Conservation (phyloP, 2,113 vertebrate genomes). For the Euleptes europaea region DNA sequence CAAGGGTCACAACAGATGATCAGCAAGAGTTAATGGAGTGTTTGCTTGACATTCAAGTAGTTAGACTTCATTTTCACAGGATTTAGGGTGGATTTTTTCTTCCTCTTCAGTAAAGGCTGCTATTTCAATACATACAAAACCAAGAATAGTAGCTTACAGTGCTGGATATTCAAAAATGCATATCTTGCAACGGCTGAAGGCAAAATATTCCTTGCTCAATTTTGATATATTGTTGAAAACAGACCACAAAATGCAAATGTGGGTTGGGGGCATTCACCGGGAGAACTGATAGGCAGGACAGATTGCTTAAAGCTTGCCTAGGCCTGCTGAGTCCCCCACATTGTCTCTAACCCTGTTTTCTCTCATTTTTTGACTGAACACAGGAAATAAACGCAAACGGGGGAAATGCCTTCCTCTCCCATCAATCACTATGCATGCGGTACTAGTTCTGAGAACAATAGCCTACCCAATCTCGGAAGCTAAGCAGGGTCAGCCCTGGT, state of each 20-base stretch:
- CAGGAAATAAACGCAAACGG: not conserved
- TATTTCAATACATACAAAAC: not conserved
- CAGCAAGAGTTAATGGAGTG: not conserved
- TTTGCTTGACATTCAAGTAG: not conserved
- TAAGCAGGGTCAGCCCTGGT: too few species aligned
- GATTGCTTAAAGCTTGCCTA: not conserved
- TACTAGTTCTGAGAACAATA: not conserved
- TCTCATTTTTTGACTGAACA: too few species aligned
- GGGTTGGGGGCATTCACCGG: too few species aligned
- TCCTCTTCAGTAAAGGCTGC: not conserved
- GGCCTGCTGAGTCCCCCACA: not conserved
- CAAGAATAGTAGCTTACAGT: not conserved
- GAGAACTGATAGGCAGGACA: not conserved
- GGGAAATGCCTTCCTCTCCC: not conserved
- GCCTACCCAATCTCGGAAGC: not conserved
- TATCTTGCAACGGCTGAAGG: not conserved
- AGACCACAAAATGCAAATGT: not conserved
- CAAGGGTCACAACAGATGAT: not conserved
- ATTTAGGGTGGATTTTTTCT: not conserved
- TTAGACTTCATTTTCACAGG: not conserved
- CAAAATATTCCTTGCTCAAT: not conserved
- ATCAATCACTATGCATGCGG: not conserved
- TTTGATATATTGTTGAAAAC: not conserved
- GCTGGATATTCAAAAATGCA: not conserved
- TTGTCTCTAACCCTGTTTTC: not conserved